Evolutionary conservation across 2,888 invertebrate species (phyloP), one percentile per base, ranked within the genome.

Genomic region (Tetheella fluctuosa): DNA sequence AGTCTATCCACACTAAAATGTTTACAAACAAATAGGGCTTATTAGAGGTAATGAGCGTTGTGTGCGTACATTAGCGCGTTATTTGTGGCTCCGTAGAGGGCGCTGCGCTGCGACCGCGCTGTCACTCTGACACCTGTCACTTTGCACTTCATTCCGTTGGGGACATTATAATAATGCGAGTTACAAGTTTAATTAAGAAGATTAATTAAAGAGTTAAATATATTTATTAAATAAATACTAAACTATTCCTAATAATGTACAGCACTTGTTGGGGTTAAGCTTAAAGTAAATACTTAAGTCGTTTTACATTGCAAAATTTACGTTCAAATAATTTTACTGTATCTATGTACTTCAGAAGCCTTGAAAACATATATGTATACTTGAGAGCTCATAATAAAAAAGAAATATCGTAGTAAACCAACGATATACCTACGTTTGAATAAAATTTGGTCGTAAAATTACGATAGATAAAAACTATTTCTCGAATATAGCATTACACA

Each of bases 1-100:
- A 54, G 71, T 77, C 64, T 76, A 59, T 52, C n/a, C 13, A 12
- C 42, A 61, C 62, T 64, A 65, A 62, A 74, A 78, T 74, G 70
- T 74, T 71, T 67, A 66, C 60, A 65, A 67, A 73, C 69, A 79
- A 77, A 76, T 73, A 73, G 69, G 67, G 75, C 73, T 79, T 79
- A 79, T 79, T 77, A 77, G 67, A 72, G 65, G 65, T 80, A 79
- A 80, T 77, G 77, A 73, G 75, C 58, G 70, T 48, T 48, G 48
- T 20, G 8, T 64, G 73, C 61, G 68, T 73, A 71, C 80, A 79
- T 80, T 80, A 80, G 64, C 62, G 61, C 58, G 60, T 61, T 61
- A 67, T 64, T 68, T 64, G 67, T 58, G 67, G 62, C 17, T 59
- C 64, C 54, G n/a, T 55, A 30, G 65, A 60, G 68, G 64, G 64